Base-by-base conservation (phyloP, 2,888 invertebrate genomes). In the Drosophila nigritarsus region DNA sequence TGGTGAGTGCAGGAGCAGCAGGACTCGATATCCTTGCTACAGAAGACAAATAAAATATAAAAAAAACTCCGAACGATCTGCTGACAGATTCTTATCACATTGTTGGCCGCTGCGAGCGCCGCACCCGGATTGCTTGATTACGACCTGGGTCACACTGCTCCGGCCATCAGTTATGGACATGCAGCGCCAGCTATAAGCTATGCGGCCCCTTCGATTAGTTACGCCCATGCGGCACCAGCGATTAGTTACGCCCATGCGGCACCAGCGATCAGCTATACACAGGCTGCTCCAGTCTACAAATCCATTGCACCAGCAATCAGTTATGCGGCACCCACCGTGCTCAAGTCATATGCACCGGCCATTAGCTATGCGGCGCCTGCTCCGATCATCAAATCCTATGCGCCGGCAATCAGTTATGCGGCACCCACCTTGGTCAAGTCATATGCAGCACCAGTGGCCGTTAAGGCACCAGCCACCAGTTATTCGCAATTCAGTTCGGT, bases 401-500 rank as follows among this genome's bases (percentile, higher is more conserved):
- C 85, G 18, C 91, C 5, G 82, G 91, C 90, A 7, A 83, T 89
- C n/a, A 77, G 78, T 15, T 87, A 88, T 62, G 82, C 84, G 1
- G 84, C 85, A 4, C 75, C 87, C 7, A 70, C 48, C 6, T 69
- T 82, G 55, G 56, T 80, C 27, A 73, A 81, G 49, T 82, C 82
- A 3, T 68, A 80, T 38, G 82, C 85, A 24, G 89, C 90, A 7
- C 91, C 91, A 5, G 50, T 50, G 8, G 80, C 89, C 11, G 76
- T 91, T 4, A 86, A 91, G 60, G 89, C 79, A 29, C 80, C 80
- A 9, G 94, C 95, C 65, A 95, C 94, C 36, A 95, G 95, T 92
- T 95, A 95, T 89, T 93, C 95, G 0, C 94, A 93, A 90, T 83
- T 95, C 93, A 94, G 95, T 91, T 91, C 92, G 85, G 93, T 93